Evolutionary conservation across 2,888 invertebrate genomes (phyloP), one percentile per base, ranked within the genome.

Genomic region (Auanema freiburgensis): DNA sequence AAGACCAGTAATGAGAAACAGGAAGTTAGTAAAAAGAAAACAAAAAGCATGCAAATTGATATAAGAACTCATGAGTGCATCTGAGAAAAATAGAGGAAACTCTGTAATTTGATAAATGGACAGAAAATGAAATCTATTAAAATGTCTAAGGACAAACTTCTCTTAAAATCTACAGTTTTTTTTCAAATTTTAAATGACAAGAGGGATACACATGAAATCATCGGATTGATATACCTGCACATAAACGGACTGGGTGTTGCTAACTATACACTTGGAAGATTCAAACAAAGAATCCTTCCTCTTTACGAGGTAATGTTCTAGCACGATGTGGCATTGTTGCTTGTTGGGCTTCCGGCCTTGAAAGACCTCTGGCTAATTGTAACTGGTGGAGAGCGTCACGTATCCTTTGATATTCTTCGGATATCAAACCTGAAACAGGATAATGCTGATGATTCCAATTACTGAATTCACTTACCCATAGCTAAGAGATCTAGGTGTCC

Each of bases 201-300:
- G 21, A 21, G 21, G 46, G 21, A 46, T 46, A 46, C 21, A 46
- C 46, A 46, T 46, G 46, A 46, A 46, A 46, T 46, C 46, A 46
- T 46, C 46, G 46, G 46, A 46, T 46, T 16, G 21, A 46, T 21
- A 46, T 46, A 46, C 46, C 46, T 46, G 46, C 46, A 5, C n/a
- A 5, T 46, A 18, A 18, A 21, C 21, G 46, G 46, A 46, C 46
- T 46, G 46, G 46, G 3, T 18, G 16, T 18, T 21, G 4, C 46
- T 16, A 46, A 46, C 16, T 46, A 46, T 16, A 18, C 46, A 46
- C 16, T 46, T 18, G 49, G 49, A 4, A 18, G 14, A 42, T 46
- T 49, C 51, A 62, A 51, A 62, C 62, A 33, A 62, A 62, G 51
- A 62, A 62, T 23, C 62, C 62, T 24, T 62, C 62, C 10, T 62